Evolutionary conservation across 2,113 vertebrate species (phyloP).

Genomic region (Perca fluviatilis): DNA sequence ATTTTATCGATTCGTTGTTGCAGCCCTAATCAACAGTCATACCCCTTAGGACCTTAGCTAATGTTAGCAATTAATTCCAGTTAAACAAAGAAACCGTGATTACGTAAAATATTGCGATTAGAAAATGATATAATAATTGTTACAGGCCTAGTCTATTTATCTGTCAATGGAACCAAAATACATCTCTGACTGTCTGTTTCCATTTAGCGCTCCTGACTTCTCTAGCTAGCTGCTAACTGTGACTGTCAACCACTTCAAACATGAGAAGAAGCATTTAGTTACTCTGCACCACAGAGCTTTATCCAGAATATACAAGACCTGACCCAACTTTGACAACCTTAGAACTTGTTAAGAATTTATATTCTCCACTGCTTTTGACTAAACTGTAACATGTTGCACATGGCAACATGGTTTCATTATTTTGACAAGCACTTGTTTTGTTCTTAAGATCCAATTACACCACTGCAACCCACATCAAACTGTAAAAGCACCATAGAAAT

Average conservation of each 20-base stretch:
- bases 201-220: background rate
- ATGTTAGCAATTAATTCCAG: no score
- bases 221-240: background rate
- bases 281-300: background rate
- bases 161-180: background rate
- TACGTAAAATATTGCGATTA: no score
- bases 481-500: constrained; percentile 32
- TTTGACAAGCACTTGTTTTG: background rate
- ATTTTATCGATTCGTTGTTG: no score
- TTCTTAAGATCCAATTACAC: constrained; percentile 1
- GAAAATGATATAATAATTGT: no score
- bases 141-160: background rate
- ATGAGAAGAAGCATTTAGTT: background rate
- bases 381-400: background rate
- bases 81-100: no score
- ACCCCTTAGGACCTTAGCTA: no score
- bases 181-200: background rate
- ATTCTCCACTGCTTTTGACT: no score
- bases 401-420: constrained; percentile 1
- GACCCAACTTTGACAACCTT: background rate
- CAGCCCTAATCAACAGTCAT: no score
- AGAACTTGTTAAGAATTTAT: background rate
- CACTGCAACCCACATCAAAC: background rate
- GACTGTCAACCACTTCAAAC: background rate
- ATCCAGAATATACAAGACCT: background rate